Evolutionary conservation across 2,888 invertebrate genomes (phyloP).

Genomic region (Tenthredo livida): DNA sequence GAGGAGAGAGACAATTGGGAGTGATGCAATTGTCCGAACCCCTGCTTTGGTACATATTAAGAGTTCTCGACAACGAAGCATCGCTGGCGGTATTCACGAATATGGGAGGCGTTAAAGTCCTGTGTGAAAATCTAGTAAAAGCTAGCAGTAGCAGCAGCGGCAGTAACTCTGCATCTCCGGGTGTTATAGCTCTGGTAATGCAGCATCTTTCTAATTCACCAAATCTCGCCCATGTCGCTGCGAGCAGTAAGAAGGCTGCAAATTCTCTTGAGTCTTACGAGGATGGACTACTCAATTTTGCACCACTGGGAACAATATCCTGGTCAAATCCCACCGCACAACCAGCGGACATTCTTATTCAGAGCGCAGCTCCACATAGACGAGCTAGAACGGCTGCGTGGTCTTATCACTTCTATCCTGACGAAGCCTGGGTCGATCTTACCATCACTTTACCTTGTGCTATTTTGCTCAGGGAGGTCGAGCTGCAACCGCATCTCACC

Average conservation of each 20-base stretch:
- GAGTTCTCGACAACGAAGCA: conserved; percentile 88
- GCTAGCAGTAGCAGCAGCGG: conserved; percentile 72
- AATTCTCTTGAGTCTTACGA: conserved; percentile 82
- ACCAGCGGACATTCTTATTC: conserved; percentile 93
- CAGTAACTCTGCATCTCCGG: conserved; percentile 81
- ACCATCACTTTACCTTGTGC: conserved; percentile 93
- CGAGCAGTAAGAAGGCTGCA: conserved; percentile 76
- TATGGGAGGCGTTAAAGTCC: conserved; percentile 87
- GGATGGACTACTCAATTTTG: conserved; percentile 91
- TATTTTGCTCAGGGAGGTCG: conserved; percentile 92
- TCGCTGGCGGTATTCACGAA: conserved; percentile 88
- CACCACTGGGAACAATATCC: conserved; percentile 90
- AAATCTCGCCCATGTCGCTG: conserved; percentile 75
- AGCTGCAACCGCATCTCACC: conserved; percentile 91
- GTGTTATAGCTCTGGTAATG: conserved; percentile 81
- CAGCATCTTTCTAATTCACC: conserved; percentile 81
- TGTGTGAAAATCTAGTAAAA: conserved; percentile 88
- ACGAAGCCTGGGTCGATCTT: conserved; percentile 93
- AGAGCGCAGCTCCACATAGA: conserved; percentile 89
- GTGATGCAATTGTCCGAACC: conserved; percentile 89
- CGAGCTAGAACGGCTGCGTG: conserved; percentile 95
- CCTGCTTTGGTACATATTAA: conserved; percentile 90
- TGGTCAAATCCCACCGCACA: conserved; percentile 93
- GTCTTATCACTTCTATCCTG: conserved; percentile 97
- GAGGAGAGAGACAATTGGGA: conserved; percentile 69